Conservation (phyloP, 2,888 invertebrate genomes). For the Blastobasis adustella region DNA sequence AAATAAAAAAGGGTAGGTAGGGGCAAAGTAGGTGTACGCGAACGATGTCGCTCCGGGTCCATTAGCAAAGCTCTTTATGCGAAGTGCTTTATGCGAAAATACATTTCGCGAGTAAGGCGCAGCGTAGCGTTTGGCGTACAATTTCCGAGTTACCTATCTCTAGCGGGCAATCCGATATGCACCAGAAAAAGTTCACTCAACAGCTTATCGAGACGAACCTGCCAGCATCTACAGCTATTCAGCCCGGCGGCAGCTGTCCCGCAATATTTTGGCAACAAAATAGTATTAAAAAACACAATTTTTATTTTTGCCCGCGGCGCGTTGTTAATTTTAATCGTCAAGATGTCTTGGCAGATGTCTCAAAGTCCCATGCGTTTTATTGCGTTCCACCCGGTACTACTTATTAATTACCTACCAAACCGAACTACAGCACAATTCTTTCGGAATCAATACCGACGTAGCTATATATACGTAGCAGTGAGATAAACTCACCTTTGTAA, state of each 20-base stretch:
- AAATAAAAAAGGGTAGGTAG: no score
- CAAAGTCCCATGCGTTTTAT: constrained; percentile 61
- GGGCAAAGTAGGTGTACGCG: no score
- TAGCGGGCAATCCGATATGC: constrained; percentile 16
- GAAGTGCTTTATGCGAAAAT: no score
- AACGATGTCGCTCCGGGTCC: no score
- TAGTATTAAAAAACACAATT: constrained; percentile 48
- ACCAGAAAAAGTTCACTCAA: constrained; percentile 16
- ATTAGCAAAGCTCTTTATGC: no score
- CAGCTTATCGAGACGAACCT: constrained; percentile 16
- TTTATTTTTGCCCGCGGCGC: constrained; percentile 50
- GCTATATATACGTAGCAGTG: no score
- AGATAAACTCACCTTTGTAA: no score
- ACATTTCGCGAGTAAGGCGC: no score
- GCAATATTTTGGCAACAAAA: constrained; percentile 61
- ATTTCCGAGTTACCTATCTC: no score
- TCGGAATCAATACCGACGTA: not conserved
- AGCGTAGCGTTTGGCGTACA: no score
- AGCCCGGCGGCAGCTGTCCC: constrained; percentile 51
- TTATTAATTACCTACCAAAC: constrained; percentile 53
- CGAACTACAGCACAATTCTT: constrained; percentile 4
- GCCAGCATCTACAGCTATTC: constrained; percentile 7
- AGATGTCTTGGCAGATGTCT: constrained; percentile 66
- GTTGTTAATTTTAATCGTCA: constrained; percentile 66
- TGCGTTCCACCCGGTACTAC: constrained; percentile 50